These are phyloP conservation scores for Orientallactaga bullata DNA, from an alignment of 2,113 vertebrate genomes.

Conservation along the genomic window DNA sequence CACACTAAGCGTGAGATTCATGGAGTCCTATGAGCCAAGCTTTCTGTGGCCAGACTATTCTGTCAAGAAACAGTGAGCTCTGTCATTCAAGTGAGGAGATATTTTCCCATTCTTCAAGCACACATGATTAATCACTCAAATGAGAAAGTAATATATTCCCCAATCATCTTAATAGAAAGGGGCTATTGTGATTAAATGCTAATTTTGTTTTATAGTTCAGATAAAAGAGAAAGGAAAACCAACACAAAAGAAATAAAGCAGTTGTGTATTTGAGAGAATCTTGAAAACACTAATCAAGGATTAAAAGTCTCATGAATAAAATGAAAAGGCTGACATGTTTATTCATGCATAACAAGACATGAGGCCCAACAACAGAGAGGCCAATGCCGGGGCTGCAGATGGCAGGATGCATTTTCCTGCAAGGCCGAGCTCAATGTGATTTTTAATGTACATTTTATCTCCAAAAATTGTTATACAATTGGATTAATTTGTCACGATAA, in stretches of 20 bases:
- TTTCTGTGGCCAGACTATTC: slow-evolving; percentile 68
- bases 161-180: slow-evolving; percentile 69
- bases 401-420: slow-evolving; percentile 73
- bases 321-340: slow-evolving; percentile 86
- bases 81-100: slow-evolving; percentile 69
- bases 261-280: slow-evolving; percentile 80
- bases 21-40: slow-evolving; percentile 54
- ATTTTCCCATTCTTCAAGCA: slow-evolving; percentile 72
- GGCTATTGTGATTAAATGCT: slow-evolving; percentile 76
- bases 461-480: neutral
- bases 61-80: slow-evolving; percentile 77
- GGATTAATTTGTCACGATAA: slow-evolving; percentile 23
- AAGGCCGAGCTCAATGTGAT: slow-evolving; percentile 58
- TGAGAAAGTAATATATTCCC: slow-evolving; percentile 81
- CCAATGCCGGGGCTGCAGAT: slow-evolving; percentile 85
- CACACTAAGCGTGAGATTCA: neutral
- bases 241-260: slow-evolving; percentile 78
- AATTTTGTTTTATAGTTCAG: slow-evolving; percentile 72
- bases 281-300: slow-evolving; percentile 86
- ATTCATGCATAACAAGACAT: slow-evolving; percentile 83
- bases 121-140: slow-evolving; percentile 64
- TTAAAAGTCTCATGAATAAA: slow-evolving; percentile 86
- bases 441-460: neutral
- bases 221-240: slow-evolving; percentile 69
- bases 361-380: slow-evolving; percentile 82